Evolutionary conservation across 1,140 invertebrate genomes (phyloP).

Genomic region (Calliopsis andreniformis): DNA sequence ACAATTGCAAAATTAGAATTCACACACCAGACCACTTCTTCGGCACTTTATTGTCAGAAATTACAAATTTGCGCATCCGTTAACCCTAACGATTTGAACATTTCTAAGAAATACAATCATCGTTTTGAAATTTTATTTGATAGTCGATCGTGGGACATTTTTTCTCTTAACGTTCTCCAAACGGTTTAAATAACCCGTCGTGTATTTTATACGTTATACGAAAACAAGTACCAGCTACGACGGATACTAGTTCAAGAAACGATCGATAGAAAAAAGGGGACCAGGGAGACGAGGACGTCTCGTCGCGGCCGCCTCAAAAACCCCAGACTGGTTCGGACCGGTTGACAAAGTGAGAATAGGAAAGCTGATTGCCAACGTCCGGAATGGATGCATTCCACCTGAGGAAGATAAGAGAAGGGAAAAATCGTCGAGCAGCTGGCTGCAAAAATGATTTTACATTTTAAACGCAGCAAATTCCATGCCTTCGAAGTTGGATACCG

Average conservation of each 20-base stretch:
- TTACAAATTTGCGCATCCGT: too few species aligned
- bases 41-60: too few species aligned
- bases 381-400: constrained; percentile 15
- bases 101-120: too few species aligned
- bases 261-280: neutral
- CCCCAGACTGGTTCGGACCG: constrained; percentile 37
- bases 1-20: too few species aligned
- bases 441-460: neutral
- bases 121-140: too few species aligned
- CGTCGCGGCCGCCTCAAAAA: constrained; percentile 12
- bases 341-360: constrained; percentile 42
- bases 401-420: neutral
- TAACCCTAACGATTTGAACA: too few species aligned
- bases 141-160: too few species aligned
- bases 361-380: constrained; percentile 13
- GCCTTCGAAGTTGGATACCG: neutral
- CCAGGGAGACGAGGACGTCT: constrained; percentile 5
- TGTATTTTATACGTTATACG: too few species aligned
- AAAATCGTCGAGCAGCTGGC: neutral
- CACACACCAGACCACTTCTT: too few species aligned
- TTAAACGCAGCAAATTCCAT: neutral
- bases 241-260: neutral
- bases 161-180: too few species aligned
- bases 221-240: neutral
- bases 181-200: too few species aligned